A percentile compares a stretch with the other conserved stretches of the same genome.
phyloP scores from a whole-genome alignment of 2,888 invertebrate genomes.

The Limenitis camilla region DNA sequence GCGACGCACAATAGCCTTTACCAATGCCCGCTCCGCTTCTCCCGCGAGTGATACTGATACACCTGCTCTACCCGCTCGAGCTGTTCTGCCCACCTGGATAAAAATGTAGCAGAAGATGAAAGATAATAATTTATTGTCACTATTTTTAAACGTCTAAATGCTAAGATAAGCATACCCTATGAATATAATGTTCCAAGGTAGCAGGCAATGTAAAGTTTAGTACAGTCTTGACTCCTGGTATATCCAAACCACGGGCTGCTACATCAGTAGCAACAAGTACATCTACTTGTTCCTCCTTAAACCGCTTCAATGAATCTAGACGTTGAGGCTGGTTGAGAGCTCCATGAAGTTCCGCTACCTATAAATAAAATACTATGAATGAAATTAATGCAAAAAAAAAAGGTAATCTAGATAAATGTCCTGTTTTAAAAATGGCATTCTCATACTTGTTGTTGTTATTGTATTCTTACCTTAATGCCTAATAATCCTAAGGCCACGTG shows the following conservation, averaged over 20 bases:
- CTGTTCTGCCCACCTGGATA: slow-evolving; percentile 89
- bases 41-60: slow-evolving; percentile 96
- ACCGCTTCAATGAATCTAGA: slow-evolving; percentile 89
- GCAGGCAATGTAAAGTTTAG: slow-evolving; percentile 97
- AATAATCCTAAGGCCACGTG: slow-evolving; percentile 93
- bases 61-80: slow-evolving; percentile 94
- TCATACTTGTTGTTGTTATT: too few species aligned
- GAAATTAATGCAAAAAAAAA: too few species aligned
- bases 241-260: slow-evolving; percentile 95
- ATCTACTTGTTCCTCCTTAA: slow-evolving; percentile 89
- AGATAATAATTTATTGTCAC: too few species aligned
- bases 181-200: slow-evolving; percentile 96
- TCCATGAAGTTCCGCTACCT: slow-evolving; percentile 93
- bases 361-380: neutral
- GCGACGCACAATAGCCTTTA: slow-evolving; percentile 92
- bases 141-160: neutral
- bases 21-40: slow-evolving; percentile 91
- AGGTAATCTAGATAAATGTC: too few species aligned
- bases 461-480: slow-evolving; percentile 81
- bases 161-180: slow-evolving; percentile 75
- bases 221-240: slow-evolving; percentile 97
- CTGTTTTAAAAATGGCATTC: too few species aligned
- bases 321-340: slow-evolving; percentile 97
- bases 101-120: neutral
- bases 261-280: slow-evolving; percentile 96